Evolutionary conservation across 2,797 vertebrate genomes (phyloP).

Genomic region (Enteromius thamalakanensis): DNA sequence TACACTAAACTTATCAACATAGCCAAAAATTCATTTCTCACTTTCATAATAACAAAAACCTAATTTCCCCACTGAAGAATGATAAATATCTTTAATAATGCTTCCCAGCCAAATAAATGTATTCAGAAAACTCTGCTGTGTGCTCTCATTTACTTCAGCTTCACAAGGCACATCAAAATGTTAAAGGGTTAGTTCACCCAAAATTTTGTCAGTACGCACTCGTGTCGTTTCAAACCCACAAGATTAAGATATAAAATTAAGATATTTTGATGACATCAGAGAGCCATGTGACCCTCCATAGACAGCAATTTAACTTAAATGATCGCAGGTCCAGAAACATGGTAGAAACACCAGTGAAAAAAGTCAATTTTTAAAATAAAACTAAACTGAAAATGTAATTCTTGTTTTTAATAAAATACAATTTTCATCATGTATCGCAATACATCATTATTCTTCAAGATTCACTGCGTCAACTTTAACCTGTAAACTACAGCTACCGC

Average conservation of each 20-base stretch:
- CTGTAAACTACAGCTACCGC: background rate
- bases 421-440: background rate
- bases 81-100: constrained; percentile 53
- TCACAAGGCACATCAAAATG: background rate
- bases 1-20: background rate
- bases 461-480: background rate
- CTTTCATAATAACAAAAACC: constrained; percentile 15
- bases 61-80: constrained; percentile 21
- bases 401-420: background rate
- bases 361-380: too few species aligned
- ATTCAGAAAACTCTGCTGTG: background rate
- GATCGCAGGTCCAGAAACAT: too few species aligned
- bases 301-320: too few species aligned
- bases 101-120: constrained; percentile 1
- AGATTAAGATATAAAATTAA: too few species aligned
- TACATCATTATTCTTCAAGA: background rate
- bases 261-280: too few species aligned
- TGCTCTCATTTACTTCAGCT: background rate
- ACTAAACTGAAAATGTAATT: background rate
- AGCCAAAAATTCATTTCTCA: constrained; percentile 34
- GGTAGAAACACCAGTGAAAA: too few species aligned
- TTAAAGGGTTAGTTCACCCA: background rate
- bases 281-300: too few species aligned
- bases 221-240: too few species aligned
- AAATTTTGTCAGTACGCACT: too few species aligned